These are phyloP conservation scores for Dromas ardeola DNA, from an alignment of 2,113 vertebrate species.

Conservation along the genomic window DNA sequence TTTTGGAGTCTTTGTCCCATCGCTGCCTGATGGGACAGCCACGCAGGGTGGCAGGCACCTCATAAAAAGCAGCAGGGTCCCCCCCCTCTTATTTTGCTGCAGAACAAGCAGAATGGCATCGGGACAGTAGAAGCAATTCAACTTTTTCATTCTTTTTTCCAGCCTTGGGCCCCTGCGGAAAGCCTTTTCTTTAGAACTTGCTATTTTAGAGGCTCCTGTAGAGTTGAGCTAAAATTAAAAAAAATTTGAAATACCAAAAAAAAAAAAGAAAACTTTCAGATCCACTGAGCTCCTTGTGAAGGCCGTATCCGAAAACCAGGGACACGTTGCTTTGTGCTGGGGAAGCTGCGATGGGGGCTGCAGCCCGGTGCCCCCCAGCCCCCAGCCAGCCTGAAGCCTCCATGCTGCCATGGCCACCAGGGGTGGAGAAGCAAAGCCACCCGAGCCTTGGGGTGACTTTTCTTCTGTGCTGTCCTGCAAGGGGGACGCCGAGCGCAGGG, in stretches of 20 bases:
- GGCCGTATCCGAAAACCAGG: background rate
- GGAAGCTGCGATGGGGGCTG: background rate
- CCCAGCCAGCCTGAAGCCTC: background rate
- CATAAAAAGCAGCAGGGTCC: background rate
- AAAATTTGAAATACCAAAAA: background rate
- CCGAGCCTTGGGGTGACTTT: background rate
- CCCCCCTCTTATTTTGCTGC: background rate
- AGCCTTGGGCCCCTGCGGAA: background rate
- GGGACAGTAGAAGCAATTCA: background rate
- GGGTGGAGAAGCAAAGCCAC: background rate
- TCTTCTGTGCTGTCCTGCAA: background rate
- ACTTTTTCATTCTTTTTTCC: background rate
- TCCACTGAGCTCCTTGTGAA: background rate
- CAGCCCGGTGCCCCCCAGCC: background rate
- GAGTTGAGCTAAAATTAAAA: background rate
- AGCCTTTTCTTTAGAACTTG: background rate
- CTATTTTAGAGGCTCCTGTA: background rate
- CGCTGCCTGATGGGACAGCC: background rate
- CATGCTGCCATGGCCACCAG: background rate
- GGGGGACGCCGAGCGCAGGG: fast-evolving
- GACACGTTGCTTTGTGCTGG: background rate
- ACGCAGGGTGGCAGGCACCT: background rate
- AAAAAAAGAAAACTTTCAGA: background rate
- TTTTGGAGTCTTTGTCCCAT: background rate
- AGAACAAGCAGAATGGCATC: background rate